These are phyloP conservation scores for Plagiodera versicolora DNA, from an alignment of 2,888 invertebrate genomes.

Conservation along the genomic window DNA sequence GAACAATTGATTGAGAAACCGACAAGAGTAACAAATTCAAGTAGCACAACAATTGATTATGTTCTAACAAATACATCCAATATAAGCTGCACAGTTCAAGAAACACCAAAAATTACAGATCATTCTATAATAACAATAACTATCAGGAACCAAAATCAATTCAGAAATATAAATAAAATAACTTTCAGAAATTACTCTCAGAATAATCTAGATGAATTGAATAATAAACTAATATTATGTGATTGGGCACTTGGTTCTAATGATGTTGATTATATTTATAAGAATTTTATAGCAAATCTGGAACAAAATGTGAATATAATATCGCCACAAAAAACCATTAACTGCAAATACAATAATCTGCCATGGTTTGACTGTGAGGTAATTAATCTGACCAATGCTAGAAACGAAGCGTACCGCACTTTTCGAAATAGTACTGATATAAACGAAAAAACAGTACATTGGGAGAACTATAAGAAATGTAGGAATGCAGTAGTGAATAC, in stretches of 20 bases:
- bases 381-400: neutral
- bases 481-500: constrained; percentile 4
- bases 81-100: no score
- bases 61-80: no score
- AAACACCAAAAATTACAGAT: no score
- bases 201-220: no score
- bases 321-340: constrained; percentile 1
- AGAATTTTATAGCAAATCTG: neutral
- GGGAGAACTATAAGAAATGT: neutral
- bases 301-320: neutral
- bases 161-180: neutral
- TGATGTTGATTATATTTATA: constrained; percentile 1
- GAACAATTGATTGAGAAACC: constrained; percentile 8
- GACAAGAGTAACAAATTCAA: no score
- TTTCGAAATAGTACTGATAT: neutral
- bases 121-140: neutral
- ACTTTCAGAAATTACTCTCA: no score
- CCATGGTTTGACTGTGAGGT: constrained; percentile 4
- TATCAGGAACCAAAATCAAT: neutral
- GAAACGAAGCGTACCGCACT: neutral
- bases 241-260: neutral
- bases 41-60: no score
- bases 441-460: neutral
- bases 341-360: constrained; percentile 1
- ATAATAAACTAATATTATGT: neutral